A percentile compares a stretch with the other conserved stretches of the same genome.
Evolutionary conservation across 2,888 invertebrate species (phyloP).

Genomic region (Andrena bucephala): DNA sequence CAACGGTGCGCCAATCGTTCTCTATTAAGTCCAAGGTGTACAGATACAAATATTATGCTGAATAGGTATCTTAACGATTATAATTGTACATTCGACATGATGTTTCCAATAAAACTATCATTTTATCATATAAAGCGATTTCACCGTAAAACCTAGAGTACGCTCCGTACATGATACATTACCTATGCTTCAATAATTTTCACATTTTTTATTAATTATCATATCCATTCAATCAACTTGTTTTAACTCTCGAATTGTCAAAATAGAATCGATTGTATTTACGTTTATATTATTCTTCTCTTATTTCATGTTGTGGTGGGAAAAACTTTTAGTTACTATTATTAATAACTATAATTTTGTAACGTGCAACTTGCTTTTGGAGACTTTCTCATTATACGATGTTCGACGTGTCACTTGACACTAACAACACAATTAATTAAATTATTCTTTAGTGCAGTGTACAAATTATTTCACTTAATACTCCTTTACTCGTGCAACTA

Average conservation of each 20-base stretch:
- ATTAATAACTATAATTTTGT: no score
- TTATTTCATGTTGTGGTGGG: no score
- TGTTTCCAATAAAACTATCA: conserved; percentile 19
- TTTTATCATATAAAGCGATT: conserved; percentile 11
- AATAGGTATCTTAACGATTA: conserved; percentile 7
- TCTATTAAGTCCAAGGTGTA: conserved; percentile 15
- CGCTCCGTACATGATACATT: conserved; percentile 35
- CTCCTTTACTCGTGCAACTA: not conserved
- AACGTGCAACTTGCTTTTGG: no score
- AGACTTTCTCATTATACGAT: not conserved
- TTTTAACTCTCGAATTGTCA: conserved; percentile 33
- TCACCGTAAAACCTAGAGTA: conserved; percentile 10
- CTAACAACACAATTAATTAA: no score
- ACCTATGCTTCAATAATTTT: conserved; percentile 33
- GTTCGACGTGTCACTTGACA: not conserved
- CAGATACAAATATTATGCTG: conserved; percentile 29
- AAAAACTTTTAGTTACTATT: not conserved
- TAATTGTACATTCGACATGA: conserved; percentile 20
- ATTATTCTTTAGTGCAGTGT: not conserved
- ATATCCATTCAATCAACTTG: conserved; percentile 6
- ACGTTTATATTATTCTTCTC: no score
- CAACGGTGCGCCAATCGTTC: not conserved
- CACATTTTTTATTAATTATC: conserved; percentile 19
- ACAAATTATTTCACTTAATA: not conserved
- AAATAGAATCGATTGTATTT: not conserved